Evolutionary conservation across 2,113 vertebrate genomes (phyloP), one percentile per base, ranked within the genome.

Genomic region (Pyxicephalus adspersus): DNA sequence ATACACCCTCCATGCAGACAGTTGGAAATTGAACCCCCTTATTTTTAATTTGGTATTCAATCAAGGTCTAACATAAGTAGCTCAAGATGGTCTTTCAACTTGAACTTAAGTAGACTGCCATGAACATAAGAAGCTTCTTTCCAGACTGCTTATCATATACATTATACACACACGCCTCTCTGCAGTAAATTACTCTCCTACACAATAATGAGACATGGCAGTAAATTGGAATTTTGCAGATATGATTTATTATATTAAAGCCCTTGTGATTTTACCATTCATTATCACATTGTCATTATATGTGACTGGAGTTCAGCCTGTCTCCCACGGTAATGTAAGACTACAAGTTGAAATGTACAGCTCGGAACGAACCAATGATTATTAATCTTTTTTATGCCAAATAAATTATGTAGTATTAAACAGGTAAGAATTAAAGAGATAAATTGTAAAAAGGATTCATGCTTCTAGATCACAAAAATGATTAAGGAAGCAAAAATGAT

Each of bases 241-340:
- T 45, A 74, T 3, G 6, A 23, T 64, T 29, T 64, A 23, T 29
- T 16, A 31, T 34, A 34, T n/a, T 74, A 60, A 73, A 74, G 15
- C 51, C 25, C 26, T 73, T 73, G 38, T 45, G 38, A 17, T 26
- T 28, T 29, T 64, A 58, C 31, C 51, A 73, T 73, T 73, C 70
- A 57, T 57, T 73, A 73, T 22, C 52, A 73, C 25, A 58, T 25
- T 38, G 71, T 74, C 54, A 74, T 58, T 38, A 57, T 58, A 34
- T 55, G 55, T 58, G 51, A 55, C 51, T 34, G 26, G 8, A 58
- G 45, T 57, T 58, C 52, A 57, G 52, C n/a, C 57, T 71, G 11
- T 34, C 54, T 34, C 16, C 57, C 28, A 74, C 22, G 28, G 8
- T 34, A 25, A n/a, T 68, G 25, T 22, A 71, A 18, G 38, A 54